Base-by-base conservation (phyloP, 2,113 vertebrate genomes). In the Falco punctatus region DNA sequence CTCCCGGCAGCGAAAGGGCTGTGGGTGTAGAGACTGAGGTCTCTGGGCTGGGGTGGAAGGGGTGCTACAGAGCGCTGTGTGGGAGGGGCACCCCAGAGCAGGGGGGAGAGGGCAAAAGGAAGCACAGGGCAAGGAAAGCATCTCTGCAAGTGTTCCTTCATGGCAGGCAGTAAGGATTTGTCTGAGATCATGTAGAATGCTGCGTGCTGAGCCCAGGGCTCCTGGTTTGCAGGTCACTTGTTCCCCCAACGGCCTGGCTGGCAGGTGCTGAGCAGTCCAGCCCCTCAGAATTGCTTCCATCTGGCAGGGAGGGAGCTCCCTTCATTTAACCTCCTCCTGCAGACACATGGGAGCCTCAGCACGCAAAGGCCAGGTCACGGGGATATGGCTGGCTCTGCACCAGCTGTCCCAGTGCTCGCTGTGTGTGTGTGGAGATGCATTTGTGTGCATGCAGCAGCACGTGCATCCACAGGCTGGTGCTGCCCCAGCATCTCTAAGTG, bases 301-400 rank as follows among this genome's bases (percentile, higher is more conserved):
- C 40, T 16, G 33, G 18, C 26, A 66, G 46, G 46, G 44, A 70
- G 40, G 54, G 9, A 22, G 18, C 40, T 91, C 18, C 15, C 35
- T 73, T 54, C 62, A 18, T 48, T 52, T 49, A 27, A 30, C 44
- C 54, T 65, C 40, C 82, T 90, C 10, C 57, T 81, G 38, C 44
- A 55, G 74, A 42, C 11, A 55, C n/a, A 21, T 1, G 49, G 54
- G 32, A 67, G 26, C 7, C 38, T 62, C 51, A 5, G 27, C 2
- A 30, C 0, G 2, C 24, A n/a, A 54, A 38, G n/a, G 20, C 19
- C 38, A 18, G 27, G 46, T 7, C 2, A 2, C 5, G 1, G 72
- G 54, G 51, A 10, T 59, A 57, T 4, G 1, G 57, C 35, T 61
- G 55, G 58, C 55, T 57, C 67, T 66, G 51, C 46, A 51, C 13